Percentiles rank a stretch among this genome's conserved stretches.
Conservation (phyloP, 2,888 invertebrate species). For the Eremobia ochroleuca region DNA sequence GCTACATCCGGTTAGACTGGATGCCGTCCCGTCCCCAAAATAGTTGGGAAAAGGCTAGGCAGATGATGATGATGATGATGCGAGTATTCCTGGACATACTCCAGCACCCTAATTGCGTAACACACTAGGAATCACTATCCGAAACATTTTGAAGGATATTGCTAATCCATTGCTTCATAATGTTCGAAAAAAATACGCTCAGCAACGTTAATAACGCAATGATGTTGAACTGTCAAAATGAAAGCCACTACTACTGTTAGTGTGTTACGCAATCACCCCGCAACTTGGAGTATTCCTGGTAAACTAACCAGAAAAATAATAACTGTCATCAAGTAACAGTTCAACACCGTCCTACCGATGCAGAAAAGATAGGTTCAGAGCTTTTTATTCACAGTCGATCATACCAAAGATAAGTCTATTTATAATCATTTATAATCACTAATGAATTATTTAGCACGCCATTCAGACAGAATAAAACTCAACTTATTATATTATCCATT, state of each 20-base stretch:
- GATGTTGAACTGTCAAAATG: not conserved
- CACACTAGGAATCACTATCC: not conserved
- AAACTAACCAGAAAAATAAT: not conserved
- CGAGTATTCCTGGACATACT: not conserved
- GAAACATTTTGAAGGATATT: not conserved
- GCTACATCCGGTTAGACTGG: too few species aligned
- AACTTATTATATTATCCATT: slow-evolving; percentile 38
- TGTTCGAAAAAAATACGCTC: too few species aligned
- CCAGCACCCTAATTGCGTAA: not conserved
- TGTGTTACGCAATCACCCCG: not conserved
- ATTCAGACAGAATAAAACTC: slow-evolving; percentile 35
- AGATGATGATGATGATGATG: too few species aligned
- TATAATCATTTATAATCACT: slow-evolving; percentile 47
- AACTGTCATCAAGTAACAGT: not conserved
- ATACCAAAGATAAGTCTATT: slow-evolving; percentile 21
- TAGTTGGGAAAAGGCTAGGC: too few species aligned
- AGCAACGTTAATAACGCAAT: not conserved
- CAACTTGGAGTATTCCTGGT: not conserved
- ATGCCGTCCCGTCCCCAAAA: too few species aligned
- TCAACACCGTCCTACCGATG: not conserved
- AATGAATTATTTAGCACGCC: slow-evolving; percentile 52
- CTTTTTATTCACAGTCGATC: not conserved
- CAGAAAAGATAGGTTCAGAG: not conserved
- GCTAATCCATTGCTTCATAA: not conserved
- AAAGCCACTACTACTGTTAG: not conserved